Evolutionary conservation across 2,113 vertebrate species (phyloP), one percentile per base, ranked within the genome.

Genomic region (Astatotilapia flaviijosephi): DNA sequence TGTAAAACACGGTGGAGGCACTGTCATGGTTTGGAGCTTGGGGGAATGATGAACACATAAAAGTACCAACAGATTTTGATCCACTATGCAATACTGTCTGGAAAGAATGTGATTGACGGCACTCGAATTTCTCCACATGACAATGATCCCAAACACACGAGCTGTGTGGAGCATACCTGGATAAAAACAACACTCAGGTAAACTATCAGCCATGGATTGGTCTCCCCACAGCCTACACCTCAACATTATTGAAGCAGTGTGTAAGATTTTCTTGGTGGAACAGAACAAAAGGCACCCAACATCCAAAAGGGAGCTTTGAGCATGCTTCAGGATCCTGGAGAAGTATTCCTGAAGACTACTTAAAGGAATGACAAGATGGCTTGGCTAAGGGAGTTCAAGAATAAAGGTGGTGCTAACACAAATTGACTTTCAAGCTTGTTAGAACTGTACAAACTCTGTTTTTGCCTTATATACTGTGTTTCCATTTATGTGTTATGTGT

Each of bases 391-490:
- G 33, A 65, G 33, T 68, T 68, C 3, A 68, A 70, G 65, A 70
- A 70, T 70, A 70, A 70, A 42, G n/a, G 37, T 42, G 65, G n/a
- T 23, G n/a, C n/a, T 42, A 70, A 40, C 37, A 70, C 21, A 70
- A 42, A 70, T 40, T 40, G 62, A 68, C 19, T 40, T 68, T 21
- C 10, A 68, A 21, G 62, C 35, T 68, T 40, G 1, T 68, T 42
- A 42, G 35, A 70, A 70, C 12, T 42, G n/a, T 42, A 3, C 12
- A 70, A 23, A 42, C 65, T 70, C 65, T 15, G 35, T 15, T 70
- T 70, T 40, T 42, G n/a, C n/a, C n/a, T 42, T 37, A 65, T 40
- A 70, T 42, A 23, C 62, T 42, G 62, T 40, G 12, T 42, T 70
- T 42, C 62, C n/a, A 14, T 70, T 23, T 9, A 42, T 42, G 33